phyloP scores from a whole-genome alignment of 2,113 vertebrate species.

The Dasyprocta punctata region DNA sequence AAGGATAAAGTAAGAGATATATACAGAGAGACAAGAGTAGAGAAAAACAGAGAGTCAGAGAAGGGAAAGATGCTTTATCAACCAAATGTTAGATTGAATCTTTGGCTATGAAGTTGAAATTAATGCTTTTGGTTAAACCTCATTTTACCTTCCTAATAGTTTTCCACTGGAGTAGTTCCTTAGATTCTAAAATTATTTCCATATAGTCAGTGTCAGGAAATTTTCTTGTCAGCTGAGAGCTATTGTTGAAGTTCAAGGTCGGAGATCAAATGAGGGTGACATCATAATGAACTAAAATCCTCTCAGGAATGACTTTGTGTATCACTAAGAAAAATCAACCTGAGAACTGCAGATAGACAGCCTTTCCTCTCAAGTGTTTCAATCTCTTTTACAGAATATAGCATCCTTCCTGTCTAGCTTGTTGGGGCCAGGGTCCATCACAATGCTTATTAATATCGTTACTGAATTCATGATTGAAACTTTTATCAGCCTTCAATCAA shows the following conservation, averaged over 20 bases:
- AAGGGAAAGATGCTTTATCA: neutral
- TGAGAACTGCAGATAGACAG: neutral
- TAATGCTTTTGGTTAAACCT: neutral
- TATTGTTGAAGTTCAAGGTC: constrained; percentile 20
- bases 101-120: neutral
- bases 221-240: constrained; percentile 2
- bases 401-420: neutral
- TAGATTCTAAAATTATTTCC: neutral
- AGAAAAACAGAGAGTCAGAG: no score
- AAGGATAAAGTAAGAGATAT: neutral
- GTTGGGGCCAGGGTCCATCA: neutral
- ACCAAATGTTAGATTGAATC: neutral
- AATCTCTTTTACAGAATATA: neutral
- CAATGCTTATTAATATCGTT: neutral
- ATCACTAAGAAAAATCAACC: neutral
- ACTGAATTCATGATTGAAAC: neutral
- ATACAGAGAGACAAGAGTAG: neutral
- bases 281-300: neutral
- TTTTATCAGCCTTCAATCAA: neutral
- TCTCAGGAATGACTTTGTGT: neutral
- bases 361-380: neutral
- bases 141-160: neutral
- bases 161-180: neutral
- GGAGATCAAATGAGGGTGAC: neutral
- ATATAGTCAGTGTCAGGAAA: neutral